These are phyloP conservation scores for Drosophila yakuba DNA, from an alignment of 1,140 invertebrate species.

Conservation along the genomic window DNA sequence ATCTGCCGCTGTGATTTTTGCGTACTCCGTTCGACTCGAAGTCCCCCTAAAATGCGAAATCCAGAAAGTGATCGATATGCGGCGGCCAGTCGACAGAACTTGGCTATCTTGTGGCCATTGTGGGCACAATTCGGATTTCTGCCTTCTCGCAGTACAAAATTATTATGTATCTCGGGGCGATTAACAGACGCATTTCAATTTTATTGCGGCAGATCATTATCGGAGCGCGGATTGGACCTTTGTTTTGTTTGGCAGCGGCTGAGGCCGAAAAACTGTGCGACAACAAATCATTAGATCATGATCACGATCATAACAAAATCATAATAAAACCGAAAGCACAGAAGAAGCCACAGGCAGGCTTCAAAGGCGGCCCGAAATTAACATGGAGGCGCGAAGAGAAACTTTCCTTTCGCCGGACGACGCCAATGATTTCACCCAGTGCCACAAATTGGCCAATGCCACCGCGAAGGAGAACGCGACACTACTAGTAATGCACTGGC, in stretches of 20 bases:
- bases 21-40: conserved; percentile 49
- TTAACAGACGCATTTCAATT: conserved; percentile 82
- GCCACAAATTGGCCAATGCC: conserved; percentile 71
- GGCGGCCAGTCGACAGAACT: conserved; percentile 52
- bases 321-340: conserved; percentile 42
- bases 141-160: conserved; percentile 61
- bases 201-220: conserved; percentile 80
- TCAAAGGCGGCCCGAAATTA: conserved; percentile 63
- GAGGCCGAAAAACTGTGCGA: conserved; percentile 49
- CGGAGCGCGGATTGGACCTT: conserved; percentile 44
- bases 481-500: conserved; percentile 21
- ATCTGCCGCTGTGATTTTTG: conserved; percentile 72
- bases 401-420: conserved; percentile 68
- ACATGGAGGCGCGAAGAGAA: conserved; percentile 68
- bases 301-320: conserved; percentile 43
- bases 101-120: conserved; percentile 36
- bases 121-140: conserved; percentile 9
- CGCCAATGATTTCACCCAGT: conserved; percentile 74
- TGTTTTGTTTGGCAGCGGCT: conserved; percentile 26
- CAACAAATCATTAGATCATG: conserved; percentile 74
- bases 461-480: conserved; percentile 32
- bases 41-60: conserved; percentile 2
- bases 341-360: conserved; percentile 33
- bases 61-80: conserved; percentile 67
- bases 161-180: conserved; percentile 80